These are phyloP conservation scores for Nestor notabilis DNA, from an alignment of 2,113 vertebrate genomes.

Conservation along the genomic window DNA sequence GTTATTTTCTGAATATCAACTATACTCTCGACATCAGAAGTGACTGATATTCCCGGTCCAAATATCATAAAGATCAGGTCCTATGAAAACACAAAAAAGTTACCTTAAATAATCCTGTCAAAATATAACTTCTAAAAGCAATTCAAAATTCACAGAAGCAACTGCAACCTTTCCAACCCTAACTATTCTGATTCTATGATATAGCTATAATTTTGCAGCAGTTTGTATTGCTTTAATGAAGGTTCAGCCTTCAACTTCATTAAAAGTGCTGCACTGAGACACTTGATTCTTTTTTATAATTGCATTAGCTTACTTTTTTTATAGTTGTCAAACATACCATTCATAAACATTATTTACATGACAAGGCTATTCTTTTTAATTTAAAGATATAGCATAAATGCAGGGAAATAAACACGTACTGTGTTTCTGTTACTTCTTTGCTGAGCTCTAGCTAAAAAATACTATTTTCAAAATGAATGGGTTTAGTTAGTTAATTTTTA, in stretches of 20 bases:
- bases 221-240: not conserved
- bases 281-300: not conserved
- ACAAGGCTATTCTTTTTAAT: not conserved
- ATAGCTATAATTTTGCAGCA: not conserved
- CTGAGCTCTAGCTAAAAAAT: not conserved
- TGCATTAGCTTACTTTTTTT: not conserved
- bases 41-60: not conserved
- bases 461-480: not conserved
- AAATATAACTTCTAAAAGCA: not conserved
- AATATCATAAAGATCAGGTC: not conserved
- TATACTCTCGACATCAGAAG: not conserved
- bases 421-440: not conserved
- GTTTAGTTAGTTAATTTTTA: not conserved
- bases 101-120: not conserved
- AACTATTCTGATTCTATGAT: no score
- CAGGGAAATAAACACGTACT: not conserved
- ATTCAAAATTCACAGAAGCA: not conserved
- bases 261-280: not conserved
- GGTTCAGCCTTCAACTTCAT: not conserved
- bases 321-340: not conserved
- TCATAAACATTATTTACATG: not conserved
- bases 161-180: not conserved
- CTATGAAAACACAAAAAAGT: not conserved
- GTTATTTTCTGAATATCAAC: not conserved
- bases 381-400: not conserved